Evolutionary conservation across 2,113 vertebrate species (phyloP).

Genomic region (Phyllostomus hastatus): DNA sequence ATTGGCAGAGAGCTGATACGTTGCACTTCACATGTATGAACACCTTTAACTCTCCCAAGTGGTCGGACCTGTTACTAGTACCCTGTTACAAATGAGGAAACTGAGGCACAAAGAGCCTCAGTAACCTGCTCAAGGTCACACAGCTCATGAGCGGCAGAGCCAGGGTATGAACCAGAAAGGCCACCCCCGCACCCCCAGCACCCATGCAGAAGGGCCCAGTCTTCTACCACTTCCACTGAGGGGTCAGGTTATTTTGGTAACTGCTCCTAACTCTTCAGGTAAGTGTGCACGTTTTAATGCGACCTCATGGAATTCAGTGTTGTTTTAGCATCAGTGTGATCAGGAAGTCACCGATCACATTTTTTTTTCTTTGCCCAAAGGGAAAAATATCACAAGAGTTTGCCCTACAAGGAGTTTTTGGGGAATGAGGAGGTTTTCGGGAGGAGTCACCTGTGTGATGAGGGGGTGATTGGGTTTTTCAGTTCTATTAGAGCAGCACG

Average conservation of each 20-base stretch:
- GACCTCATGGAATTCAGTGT: neutral
- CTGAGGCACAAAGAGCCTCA: no score
- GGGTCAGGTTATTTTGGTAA: rapidly evolving
- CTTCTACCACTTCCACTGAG: neutral
- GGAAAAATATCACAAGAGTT: neutral
- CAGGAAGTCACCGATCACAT: neutral
- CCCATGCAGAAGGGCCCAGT: rapidly evolving
- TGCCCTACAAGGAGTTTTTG: neutral
- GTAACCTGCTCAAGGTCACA: no score
- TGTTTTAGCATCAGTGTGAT: neutral
- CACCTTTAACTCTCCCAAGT: neutral
- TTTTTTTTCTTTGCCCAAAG: neutral
- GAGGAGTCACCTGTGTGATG: rapidly evolving
- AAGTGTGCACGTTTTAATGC: neutral
- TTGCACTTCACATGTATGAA: neutral
- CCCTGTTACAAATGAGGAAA: no score
- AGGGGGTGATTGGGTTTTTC: rapidly evolving
- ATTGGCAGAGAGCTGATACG: rapidly evolving
- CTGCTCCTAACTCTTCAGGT: neutral
- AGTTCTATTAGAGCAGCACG: rapidly evolving
- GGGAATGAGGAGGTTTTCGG: neutral
- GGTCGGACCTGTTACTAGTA: neutral
- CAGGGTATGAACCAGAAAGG: neutral
- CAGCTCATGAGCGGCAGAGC: neutral
- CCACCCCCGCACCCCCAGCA: no score